Evolutionary conservation across 2,888 invertebrate species (phyloP), one percentile per base, ranked within the genome.

Genomic region (Polymixis lichenea): DNA sequence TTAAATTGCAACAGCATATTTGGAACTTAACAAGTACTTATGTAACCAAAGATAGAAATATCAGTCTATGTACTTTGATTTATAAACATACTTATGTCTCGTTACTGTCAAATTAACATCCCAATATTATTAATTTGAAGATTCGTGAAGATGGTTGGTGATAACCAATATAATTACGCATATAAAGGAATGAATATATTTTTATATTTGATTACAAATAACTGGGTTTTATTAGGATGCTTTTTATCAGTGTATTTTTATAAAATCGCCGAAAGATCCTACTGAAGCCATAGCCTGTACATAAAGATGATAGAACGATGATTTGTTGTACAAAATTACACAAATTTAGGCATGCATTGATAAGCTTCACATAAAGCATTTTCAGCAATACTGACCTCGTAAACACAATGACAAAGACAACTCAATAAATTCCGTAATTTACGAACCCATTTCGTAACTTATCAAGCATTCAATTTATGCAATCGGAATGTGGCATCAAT

Each of bases 391-490:
- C 58, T 65, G 64, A 60, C n/a, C 13, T 65, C 71, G 49, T 67
- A 69, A 81, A 80, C 25, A 80, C 72, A 75, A 38, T 69, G 56
- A 76, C 58, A 65, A 43, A 70, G 38, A 62, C 61, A 65, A 75
- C 66, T 77, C 60, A 74, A 84, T 80, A 84, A 85, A 81, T 81
- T 22, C 58, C 9, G 15, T 64, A 46, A 85, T 67, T 68, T 75
- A 82, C 60, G 32, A 13, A 58, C n/a, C 82, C 76, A 82, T 82
- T 75, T 75, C 46, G 19, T 70, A 62, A 55, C n/a, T 84, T 82
- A 85, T 82, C 68, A 85, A 83, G 64, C 78, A 85, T 83, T 78
- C 72, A 83, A 85, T 83, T 85, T 73, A 85, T 78, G 67, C 72
- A 77, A 85, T 64, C 72, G 25, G 60, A 71, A 73, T 68, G 58